Percentiles rank a stretch among this genome's conserved stretches.
These are phyloP conservation scores for Catocala fraxini DNA, from an alignment of 2,888 invertebrate genomes.

Conservation along the genomic window DNA sequence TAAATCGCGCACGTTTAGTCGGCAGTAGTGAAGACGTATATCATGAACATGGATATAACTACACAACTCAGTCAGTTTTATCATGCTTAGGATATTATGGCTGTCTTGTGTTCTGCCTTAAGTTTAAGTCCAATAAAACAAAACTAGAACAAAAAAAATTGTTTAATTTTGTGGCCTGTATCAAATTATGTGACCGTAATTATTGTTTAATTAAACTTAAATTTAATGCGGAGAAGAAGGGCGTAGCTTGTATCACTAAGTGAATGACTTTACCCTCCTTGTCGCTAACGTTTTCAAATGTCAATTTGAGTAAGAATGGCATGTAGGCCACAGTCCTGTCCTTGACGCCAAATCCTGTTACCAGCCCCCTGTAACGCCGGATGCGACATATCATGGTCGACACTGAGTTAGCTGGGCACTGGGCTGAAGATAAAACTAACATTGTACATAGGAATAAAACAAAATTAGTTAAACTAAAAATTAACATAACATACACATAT, in stretches of 20 bases:
- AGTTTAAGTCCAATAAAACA: too few relatives aligned
- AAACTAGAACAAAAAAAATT: too few relatives aligned
- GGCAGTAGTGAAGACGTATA: too few relatives aligned
- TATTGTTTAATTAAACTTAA: slow-evolving; percentile 83
- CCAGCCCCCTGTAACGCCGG: slow-evolving; percentile 89
- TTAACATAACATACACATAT: too few relatives aligned
- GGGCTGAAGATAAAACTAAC: slow-evolving; percentile 40
- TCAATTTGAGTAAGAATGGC: slow-evolving; percentile 91
- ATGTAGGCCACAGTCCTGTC: slow-evolving; percentile 88
- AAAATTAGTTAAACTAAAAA: too few relatives aligned
- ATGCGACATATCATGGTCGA: slow-evolving; percentile 82
- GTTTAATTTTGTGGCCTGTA: too few relatives aligned
- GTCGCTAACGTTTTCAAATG: slow-evolving; percentile 89
- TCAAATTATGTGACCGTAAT: too few relatives aligned
- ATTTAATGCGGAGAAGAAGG: slow-evolving; percentile 92
- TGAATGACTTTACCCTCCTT: slow-evolving; percentile 85
- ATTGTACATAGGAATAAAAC: not conserved
- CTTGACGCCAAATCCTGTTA: slow-evolving; percentile 88
- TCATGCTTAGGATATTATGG: too few relatives aligned
- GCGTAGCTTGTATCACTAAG: slow-evolving; percentile 91
- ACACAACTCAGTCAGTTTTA: too few relatives aligned
- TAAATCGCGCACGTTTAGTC: too few relatives aligned
- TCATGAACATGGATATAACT: too few relatives aligned
- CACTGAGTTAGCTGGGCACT: slow-evolving; percentile 40
- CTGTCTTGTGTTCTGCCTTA: too few relatives aligned